Base-by-base conservation (phyloP, 2,888 invertebrate genomes). In the Trachelus troglodyta region DNA sequence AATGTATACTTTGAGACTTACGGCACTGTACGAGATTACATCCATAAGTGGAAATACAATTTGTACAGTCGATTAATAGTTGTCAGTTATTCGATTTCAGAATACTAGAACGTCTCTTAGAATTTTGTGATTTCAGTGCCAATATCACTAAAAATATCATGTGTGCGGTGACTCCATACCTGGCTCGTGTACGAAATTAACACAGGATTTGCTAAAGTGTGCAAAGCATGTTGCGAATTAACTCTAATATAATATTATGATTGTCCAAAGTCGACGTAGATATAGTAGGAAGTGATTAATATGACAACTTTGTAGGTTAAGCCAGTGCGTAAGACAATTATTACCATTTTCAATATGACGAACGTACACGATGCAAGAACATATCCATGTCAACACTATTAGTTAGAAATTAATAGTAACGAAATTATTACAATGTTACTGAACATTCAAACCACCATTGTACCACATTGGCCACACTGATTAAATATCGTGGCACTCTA, bases 81-180 rank as follows among this genome's bases (percentile, higher is more conserved):
- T 56, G 0, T 23, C 56, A 2, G 56, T 6, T 56, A 23, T 56
- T 56, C 23, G 2, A 23, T 23, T 56, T 23, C 23, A 23, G 9
- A 56, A 6, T 23, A 56, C 56, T 56, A 56, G 23, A 56, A 4
- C 56, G 23, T 56, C 56, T 23, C 23, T 15, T 56, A 56, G 56
- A 56, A 56, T 6, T 56, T 56, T 56, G 23, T 23, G 56, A 56
- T 56, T 56, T 23, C 56, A 56, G 80, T 85, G 85, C 85, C 82
- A 85, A 83, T 85, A 82, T 84, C 79, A 84, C 85, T 87, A 85
- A 87, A 86, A 86, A 87, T 87, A 86, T 79, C 80, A 75, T 68
- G 76, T 74, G 76, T 77, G 77, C 71, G 77, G 77, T 79, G 33
- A 68, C 69, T 40, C 69, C 79, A 74, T 76, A 76, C 37, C 68